Percentiles rank a stretch among this genome's conserved stretches.
Conservation (phyloP, 2,113 vertebrate species). For the Danionella cerebrum region DNA sequence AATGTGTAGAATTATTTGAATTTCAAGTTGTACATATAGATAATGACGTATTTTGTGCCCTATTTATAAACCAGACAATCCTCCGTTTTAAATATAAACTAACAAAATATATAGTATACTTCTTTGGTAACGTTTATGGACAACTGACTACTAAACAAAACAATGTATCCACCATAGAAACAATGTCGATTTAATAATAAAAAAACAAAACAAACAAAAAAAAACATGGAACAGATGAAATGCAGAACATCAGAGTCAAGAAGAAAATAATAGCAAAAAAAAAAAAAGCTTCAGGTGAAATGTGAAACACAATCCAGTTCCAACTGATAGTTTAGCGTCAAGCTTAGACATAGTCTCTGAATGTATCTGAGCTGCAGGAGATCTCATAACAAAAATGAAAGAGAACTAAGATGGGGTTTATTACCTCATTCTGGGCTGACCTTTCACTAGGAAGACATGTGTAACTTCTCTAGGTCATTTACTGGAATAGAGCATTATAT, state of each 20-base stretch:
- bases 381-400: slow-evolving; percentile 45
- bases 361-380: slow-evolving; percentile 17
- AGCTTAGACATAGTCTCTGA: slow-evolving; percentile 25
- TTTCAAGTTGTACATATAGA: no score
- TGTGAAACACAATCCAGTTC: slow-evolving; percentile 27
- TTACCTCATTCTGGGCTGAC: slow-evolving; percentile 33
- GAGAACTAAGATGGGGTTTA: slow-evolving; percentile 39
- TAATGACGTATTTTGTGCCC: no score
- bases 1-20: no score
- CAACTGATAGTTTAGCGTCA: slow-evolving; percentile 35
- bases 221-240: no score
- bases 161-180: not conserved
- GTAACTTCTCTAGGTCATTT: slow-evolving; percentile 9
- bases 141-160: no score
- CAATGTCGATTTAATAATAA: not conserved
- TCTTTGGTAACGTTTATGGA: no score
- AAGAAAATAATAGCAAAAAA: slow-evolving; percentile 29
- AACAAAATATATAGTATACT: no score
- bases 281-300: slow-evolving; percentile 26
- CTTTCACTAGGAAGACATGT: slow-evolving; percentile 35
- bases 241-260: slow-evolving; percentile 9
- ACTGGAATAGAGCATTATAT: slow-evolving; percentile 15
- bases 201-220: not conserved
- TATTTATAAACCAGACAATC: no score
- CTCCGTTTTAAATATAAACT: no score